Conservation (phyloP, 1,140 invertebrate genomes). For the Lerema accius region DNA sequence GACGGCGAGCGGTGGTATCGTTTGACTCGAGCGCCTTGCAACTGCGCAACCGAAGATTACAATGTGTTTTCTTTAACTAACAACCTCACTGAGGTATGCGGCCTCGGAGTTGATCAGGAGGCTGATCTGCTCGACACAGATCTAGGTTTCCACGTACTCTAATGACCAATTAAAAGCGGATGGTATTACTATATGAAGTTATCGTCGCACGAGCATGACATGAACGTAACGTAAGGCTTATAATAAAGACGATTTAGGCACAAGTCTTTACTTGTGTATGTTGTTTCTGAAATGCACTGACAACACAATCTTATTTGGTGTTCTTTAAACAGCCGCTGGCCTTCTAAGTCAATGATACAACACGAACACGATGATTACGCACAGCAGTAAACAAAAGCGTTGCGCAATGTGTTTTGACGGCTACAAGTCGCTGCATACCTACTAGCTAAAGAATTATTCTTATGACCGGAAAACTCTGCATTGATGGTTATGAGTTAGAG, state of each 20-base stretch:
- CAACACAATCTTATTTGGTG: neutral
- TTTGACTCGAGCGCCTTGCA: neutral
- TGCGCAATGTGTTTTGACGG: conserved; percentile 50
- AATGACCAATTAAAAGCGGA: too few relatives aligned
- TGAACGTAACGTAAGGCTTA: too few relatives aligned
- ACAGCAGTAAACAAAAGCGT: neutral
- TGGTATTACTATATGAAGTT: too few relatives aligned
- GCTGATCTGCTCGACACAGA: too few relatives aligned
- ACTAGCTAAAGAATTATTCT: neutral
- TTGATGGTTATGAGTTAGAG: too few relatives aligned
- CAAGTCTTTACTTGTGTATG: too few relatives aligned
- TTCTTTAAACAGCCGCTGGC: neutral
- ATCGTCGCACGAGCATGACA: too few relatives aligned
- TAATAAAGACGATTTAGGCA: too few relatives aligned
- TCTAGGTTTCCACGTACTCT: too few relatives aligned
- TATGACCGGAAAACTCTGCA: neutral
- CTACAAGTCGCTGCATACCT: neutral
- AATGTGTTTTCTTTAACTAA: neutral
- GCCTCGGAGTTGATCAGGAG: too few relatives aligned
- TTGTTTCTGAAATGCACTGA: too few relatives aligned
- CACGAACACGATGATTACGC: neutral
- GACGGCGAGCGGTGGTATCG: conserved; percentile 41
- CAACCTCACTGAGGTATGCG: too few relatives aligned
- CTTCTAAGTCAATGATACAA: neutral
- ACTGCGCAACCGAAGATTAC: neutral